Evolutionary conservation across 2,113 vertebrate genomes (phyloP).

Genomic region (Aegypius monachus): DNA sequence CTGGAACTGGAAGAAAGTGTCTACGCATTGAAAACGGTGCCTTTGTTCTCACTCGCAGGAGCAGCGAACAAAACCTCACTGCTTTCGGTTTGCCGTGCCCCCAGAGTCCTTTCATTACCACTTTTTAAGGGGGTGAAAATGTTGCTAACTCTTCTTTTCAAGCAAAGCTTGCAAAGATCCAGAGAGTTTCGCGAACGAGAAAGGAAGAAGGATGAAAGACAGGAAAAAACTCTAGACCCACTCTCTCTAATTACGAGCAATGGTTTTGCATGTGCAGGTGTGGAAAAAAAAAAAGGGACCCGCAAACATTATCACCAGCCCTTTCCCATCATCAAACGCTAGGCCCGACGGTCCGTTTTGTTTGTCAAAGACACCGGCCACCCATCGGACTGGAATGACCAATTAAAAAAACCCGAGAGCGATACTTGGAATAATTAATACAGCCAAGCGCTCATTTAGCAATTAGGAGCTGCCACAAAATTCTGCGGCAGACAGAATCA

Average conservation of each 20-base stretch:
- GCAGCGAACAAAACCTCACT: neutral
- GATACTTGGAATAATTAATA: conserved; percentile 60
- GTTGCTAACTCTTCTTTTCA: conserved; percentile 22
- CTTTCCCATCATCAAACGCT: conserved; percentile 47
- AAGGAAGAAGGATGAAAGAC: neutral
- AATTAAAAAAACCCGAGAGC: conserved; percentile 41
- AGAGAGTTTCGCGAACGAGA: neutral
- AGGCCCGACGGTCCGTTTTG: neutral
- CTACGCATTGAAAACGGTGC: neutral
- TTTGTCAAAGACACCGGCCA: conserved; percentile 30
- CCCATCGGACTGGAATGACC: conserved; percentile 50
- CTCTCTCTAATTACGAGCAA: neutral
- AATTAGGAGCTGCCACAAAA: conserved; percentile 62
- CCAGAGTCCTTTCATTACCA: neutral
- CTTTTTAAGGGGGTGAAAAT: conserved; percentile 34
- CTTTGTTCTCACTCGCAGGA: conserved; percentile 22
- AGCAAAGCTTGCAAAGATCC: neutral
- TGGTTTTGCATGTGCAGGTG: neutral
- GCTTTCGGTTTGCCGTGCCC: neutral
- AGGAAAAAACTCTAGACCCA: neutral
- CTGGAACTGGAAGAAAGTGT: conserved; percentile 12
- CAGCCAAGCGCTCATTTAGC: conserved; percentile 36
- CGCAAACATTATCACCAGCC: neutral
- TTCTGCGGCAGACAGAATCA: conserved; percentile 60
- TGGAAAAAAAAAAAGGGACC: neutral